Percentiles rank a stretch among this genome's conserved stretches.
Conservation (phyloP, 1,140 invertebrate species). For the Megalonaias nervosa region DNA sequence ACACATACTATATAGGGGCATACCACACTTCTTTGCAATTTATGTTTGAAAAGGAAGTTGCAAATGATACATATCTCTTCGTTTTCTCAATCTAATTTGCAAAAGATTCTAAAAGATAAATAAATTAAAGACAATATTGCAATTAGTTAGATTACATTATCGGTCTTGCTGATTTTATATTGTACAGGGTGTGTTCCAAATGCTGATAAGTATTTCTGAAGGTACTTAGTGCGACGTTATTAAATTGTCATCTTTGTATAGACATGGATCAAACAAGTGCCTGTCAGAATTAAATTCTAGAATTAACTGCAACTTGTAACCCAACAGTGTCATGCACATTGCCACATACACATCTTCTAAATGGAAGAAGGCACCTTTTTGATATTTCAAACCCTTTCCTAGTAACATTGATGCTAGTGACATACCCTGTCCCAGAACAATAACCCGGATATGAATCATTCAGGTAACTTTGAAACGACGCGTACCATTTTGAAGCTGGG, state of each 20-base stretch:
- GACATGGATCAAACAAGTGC: constrained; percentile 37
- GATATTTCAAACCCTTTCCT: constrained; percentile 56
- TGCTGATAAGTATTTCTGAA: too few relatives aligned
- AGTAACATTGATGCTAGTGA: constrained; percentile 66
- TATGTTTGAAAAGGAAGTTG: too few relatives aligned
- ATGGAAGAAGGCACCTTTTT: constrained; percentile 60
- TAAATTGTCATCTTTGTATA: constrained; percentile 11
- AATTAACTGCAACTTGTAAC: constrained; percentile 19
- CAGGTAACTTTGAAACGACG: constrained; percentile 58
- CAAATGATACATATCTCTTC: too few relatives aligned
- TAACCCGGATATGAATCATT: constrained; percentile 67
- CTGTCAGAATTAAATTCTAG: constrained; percentile 39
- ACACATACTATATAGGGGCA: too few relatives aligned
- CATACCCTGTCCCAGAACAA: constrained; percentile 70
- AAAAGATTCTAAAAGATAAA: too few relatives aligned
- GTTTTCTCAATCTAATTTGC: too few relatives aligned
- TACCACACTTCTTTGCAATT: too few relatives aligned
- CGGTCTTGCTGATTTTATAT: too few relatives aligned
- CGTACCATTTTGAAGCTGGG: constrained; percentile 27
- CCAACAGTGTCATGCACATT: neutral
- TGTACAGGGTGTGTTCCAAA: too few relatives aligned
- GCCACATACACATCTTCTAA: constrained; percentile 70
- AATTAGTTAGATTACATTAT: too few relatives aligned
- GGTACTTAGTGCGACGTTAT: too few relatives aligned
- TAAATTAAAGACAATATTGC: too few relatives aligned